A percentile compares a stretch with the other conserved stretches of the same genome.
Conservation (phyloP, 2,888 invertebrate species). For the Xestobium rufovillosum region DNA sequence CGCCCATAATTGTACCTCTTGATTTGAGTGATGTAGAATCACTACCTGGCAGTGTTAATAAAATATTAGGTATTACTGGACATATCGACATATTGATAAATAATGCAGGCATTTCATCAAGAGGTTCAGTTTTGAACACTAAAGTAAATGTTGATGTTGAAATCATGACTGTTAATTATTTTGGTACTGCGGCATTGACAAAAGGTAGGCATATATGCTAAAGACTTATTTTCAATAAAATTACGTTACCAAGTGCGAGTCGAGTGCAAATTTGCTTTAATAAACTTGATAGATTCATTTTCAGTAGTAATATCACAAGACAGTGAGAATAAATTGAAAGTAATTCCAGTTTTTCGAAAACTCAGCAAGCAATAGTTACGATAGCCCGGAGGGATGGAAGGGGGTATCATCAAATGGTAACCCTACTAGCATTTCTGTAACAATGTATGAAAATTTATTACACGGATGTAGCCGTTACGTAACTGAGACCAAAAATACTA, state of each 20-base stretch:
- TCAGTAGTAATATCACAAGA: no score
- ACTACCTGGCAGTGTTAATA: slow-evolving; percentile 54
- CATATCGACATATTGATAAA: slow-evolving; percentile 84
- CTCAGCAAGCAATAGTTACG: no score
- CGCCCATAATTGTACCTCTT: slow-evolving; percentile 65
- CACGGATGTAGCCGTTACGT: no score
- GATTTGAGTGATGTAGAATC: slow-evolving; percentile 67
- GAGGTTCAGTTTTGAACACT: slow-evolving; percentile 70
- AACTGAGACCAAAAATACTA: no score
- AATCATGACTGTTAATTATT: slow-evolving; percentile 91
- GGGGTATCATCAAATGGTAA: no score
- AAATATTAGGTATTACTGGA: slow-evolving; percentile 62
- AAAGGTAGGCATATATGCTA: slow-evolving; percentile 63
- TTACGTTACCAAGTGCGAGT: background rate
- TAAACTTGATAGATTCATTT: background rate
- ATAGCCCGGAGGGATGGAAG: no score
- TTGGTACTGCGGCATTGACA: slow-evolving; percentile 84
- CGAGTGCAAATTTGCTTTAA: background rate
- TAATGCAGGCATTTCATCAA: slow-evolving; percentile 81
- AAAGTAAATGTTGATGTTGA: slow-evolving; percentile 73
- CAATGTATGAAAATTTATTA: no score
- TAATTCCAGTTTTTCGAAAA: no score
- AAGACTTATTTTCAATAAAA: no score
- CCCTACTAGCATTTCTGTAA: no score
- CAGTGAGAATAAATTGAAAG: no score